Evolutionary conservation across 1,140 invertebrate genomes (phyloP).

Genomic region (Zaprionus davidi): DNA sequence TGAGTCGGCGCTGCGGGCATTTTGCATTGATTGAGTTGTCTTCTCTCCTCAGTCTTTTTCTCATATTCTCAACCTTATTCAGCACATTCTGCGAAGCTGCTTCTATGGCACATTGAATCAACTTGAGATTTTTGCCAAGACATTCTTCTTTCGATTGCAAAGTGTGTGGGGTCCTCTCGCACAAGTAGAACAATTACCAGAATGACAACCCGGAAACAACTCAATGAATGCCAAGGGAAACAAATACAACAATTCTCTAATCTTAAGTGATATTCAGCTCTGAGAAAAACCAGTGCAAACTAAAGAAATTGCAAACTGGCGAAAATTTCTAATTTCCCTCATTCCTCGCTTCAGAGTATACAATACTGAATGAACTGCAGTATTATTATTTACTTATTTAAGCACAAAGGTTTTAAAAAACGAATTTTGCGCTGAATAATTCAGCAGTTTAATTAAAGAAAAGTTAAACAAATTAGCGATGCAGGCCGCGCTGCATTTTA

Average conservation of each 20-base stretch:
- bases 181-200: slow-evolving; percentile 16
- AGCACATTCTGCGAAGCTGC: slow-evolving; percentile 39
- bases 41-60: slow-evolving; percentile 11
- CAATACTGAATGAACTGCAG: neutral
- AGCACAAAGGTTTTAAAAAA: neutral
- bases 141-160: slow-evolving; percentile 8
- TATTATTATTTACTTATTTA: neutral
- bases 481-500: neutral
- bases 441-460: neutral
- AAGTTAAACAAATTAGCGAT: neutral
- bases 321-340: neutral
- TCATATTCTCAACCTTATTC: slow-evolving; percentile 18
- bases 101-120: slow-evolving; percentile 25
- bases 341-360: neutral
- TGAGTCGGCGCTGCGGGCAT: slow-evolving; percentile 25
- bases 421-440: neutral
- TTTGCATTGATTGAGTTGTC: slow-evolving; percentile 77
- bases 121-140: slow-evolving; percentile 33
- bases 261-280: slow-evolving; percentile 4
- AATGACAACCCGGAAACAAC: slow-evolving; percentile 38
- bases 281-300: neutral
- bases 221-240: slow-evolving; percentile 36
- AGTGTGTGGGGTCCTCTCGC: slow-evolving; percentile 31
- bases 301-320: neutral
- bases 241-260: neutral